These are phyloP conservation scores for Nestor notabilis DNA, from an alignment of 2,113 vertebrate species.

Conservation along the genomic window DNA sequence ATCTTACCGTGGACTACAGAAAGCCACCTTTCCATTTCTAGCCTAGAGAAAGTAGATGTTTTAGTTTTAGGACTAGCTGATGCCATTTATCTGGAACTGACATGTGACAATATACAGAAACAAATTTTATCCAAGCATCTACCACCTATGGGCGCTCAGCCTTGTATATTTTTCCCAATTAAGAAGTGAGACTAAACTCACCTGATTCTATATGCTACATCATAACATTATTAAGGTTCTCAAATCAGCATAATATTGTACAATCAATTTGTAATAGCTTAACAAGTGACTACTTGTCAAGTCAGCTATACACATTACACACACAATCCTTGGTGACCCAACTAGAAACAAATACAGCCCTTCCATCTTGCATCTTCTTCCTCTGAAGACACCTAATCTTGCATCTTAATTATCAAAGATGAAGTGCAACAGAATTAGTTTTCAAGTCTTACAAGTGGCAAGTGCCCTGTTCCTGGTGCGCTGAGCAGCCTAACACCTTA, in stretches of 20 bases:
- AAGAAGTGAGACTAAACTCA: neutral
- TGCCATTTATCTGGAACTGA: neutral
- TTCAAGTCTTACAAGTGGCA: neutral
- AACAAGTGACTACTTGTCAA: neutral
- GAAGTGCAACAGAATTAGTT: rapidly evolving
- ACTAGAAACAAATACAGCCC: neutral
- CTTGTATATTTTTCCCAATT: neutral
- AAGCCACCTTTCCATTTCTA: neutral
- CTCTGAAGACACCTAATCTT: neutral
- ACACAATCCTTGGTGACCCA: neutral
- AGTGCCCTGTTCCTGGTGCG: neutral
- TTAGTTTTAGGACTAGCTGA: neutral
- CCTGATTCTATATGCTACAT: neutral
- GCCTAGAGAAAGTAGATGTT: neutral
- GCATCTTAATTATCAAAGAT: neutral
- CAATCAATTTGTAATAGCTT: neutral
- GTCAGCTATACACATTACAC: neutral
- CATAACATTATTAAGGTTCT: neutral
- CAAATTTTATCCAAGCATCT: neutral
- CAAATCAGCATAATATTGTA: neutral
- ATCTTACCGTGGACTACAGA: neutral
- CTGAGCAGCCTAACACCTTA: neutral
- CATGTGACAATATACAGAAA: neutral
- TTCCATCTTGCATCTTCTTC: neutral
- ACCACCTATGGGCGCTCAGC: neutral